Base-by-base conservation (phyloP, 2,797 vertebrate genomes). In the Molothrus aeneus region DNA sequence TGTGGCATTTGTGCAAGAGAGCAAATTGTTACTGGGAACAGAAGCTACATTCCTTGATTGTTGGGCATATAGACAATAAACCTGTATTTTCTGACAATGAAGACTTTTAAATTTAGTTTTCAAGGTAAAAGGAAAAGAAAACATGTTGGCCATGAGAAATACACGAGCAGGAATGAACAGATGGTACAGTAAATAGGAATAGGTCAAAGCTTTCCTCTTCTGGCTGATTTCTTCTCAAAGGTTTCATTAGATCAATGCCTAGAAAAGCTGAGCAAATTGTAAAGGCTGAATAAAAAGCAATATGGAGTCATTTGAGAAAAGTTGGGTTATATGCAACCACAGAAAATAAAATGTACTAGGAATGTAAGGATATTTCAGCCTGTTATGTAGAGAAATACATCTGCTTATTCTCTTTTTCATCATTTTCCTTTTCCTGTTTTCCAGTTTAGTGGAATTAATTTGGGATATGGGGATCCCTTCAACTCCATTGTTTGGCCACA, bases 41-140 rank as follows among this genome's bases (percentile, higher is more conserved):
- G 50, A 83, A 88, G 28, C 8, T 61, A 13, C 69, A 59, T 84
- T 72, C 47, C 18, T 56, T 84, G 47, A 59, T 75, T 83, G 6
- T 26, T 80, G 9, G 36, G 11, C 38, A 38, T 38, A 54, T 47
- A 79, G 59, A 25, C 14, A 74, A 81, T 69, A 86, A 83, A 77
- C 13, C 24, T 42, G 2, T 34, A 48, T 74, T 80, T 91, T 80
- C 53, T 40, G 7, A 50, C 61, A 78, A 71, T 21, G 19, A 78
- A 82, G 34, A 34, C 28, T 80, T 95, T 71, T 24, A 50, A 70
- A 91, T 74, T 82, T 57, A 34, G 21, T 74, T 95, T 91, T 93
- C 57, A 92, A 88, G 54, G 54, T 78, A 86, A 80, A 77, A 91
- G 83, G 53, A 29, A 88, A 96, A 73, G 8, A 90, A 91, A 80